phyloP scores from a whole-genome alignment of 2,888 invertebrate genomes.

The Ephialtes manifestator region DNA sequence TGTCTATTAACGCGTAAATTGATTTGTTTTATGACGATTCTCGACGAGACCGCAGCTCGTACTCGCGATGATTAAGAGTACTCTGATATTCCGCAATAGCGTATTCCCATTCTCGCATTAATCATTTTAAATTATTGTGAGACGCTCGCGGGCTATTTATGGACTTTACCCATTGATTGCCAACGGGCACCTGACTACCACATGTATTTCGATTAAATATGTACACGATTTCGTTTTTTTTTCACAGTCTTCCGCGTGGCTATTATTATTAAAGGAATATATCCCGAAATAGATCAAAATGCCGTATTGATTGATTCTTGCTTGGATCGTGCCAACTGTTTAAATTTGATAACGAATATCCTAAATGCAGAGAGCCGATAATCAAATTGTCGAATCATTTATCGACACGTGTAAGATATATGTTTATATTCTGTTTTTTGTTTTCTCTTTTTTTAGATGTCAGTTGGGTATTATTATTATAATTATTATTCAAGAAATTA shows the following conservation, averaged over 20 bases:
- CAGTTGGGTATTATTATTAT: background rate
- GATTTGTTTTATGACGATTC: slow-evolving; percentile 23
- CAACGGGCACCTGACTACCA: background rate
- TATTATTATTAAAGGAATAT: slow-evolving; percentile 15
- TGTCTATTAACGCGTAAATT: slow-evolving; percentile 46
- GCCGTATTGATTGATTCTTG: slow-evolving; percentile 1
- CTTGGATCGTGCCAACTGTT: slow-evolving; percentile 30
- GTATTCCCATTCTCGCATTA: slow-evolving; percentile 20
- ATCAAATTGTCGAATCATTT: background rate
- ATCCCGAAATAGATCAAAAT: slow-evolving; percentile 5
- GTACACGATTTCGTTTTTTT: background rate
- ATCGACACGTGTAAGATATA: background rate
- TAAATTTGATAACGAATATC: slow-evolving; percentile 14
- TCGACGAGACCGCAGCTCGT: slow-evolving; percentile 4
- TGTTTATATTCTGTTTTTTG: background rate
- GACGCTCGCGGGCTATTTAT: slow-evolving; percentile 18
- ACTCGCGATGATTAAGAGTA: slow-evolving; percentile 16
- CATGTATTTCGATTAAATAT: slow-evolving; percentile 14
- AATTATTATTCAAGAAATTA: slow-evolving; percentile 9
- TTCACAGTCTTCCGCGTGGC: background rate
- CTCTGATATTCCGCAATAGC: slow-evolving; percentile 30
- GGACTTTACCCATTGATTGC: background rate
- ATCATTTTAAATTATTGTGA: slow-evolving; percentile 40
- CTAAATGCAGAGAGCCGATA: background rate
- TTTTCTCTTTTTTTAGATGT: background rate